phyloP scores from a whole-genome alignment of 2,113 vertebrate genomes.

The Hiodon alosoides region DNA sequence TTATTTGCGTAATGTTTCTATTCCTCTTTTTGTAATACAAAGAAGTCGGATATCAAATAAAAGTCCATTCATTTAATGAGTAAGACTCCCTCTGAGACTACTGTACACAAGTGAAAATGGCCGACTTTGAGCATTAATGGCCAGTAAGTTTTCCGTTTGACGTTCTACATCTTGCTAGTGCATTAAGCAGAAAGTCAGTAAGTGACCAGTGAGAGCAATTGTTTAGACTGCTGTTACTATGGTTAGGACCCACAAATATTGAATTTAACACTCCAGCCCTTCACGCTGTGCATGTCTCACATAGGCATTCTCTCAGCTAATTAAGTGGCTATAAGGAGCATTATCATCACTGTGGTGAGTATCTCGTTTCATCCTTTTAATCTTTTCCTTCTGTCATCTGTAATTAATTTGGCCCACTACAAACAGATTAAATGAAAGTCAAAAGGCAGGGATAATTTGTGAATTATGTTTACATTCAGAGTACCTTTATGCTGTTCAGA shows the following conservation, averaged over 20 bases:
- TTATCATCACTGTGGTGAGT: slow-evolving; percentile 49
- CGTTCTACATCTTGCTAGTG: too few species aligned
- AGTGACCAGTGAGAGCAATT: too few species aligned
- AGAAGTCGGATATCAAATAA: too few species aligned
- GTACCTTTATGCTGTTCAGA: slow-evolving; percentile 49
- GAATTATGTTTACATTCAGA: slow-evolving; percentile 51
- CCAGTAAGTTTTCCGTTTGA: too few species aligned
- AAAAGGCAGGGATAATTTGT: slow-evolving; percentile 56
- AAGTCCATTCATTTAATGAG: too few species aligned
- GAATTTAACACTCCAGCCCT: neutral
- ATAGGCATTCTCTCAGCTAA: slow-evolving; percentile 24
- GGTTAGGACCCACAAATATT: too few species aligned
- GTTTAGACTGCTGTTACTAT: too few species aligned
- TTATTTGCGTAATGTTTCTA: too few species aligned
- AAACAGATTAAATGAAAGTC: slow-evolving; percentile 55
- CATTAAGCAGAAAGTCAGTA: too few species aligned
- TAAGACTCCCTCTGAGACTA: too few species aligned
- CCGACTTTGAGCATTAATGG: too few species aligned
- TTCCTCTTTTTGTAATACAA: too few species aligned
- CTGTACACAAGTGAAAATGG: neutral
- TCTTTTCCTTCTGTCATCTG: slow-evolving; percentile 46
- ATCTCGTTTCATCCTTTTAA: slow-evolving; percentile 47
- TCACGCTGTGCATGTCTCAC: neutral
- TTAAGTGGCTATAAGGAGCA: slow-evolving; percentile 42
- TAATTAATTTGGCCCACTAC: slow-evolving; percentile 56